A percentile compares a stretch with the other conserved stretches of the same genome.
phyloP scores from a whole-genome alignment of 2,888 invertebrate species.

The Orthosia incerta region DNA sequence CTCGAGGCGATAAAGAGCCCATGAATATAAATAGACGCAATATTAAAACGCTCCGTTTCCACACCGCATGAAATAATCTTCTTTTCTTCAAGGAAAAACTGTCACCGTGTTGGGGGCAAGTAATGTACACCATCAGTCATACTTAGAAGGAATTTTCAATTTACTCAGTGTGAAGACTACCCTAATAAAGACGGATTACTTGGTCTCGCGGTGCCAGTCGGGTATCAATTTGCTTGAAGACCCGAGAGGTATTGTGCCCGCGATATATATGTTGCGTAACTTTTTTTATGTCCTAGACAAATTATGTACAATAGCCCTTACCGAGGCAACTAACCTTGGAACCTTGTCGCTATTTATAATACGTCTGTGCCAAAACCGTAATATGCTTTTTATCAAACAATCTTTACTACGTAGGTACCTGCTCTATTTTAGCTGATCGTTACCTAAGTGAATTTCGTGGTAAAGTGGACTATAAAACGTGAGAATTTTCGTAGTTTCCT shows the following conservation, averaged over 20 bases:
- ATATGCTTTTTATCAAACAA: slow-evolving; percentile 66
- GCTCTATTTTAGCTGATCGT: slow-evolving; percentile 62
- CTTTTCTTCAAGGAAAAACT: slow-evolving; percentile 86
- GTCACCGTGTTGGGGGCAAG: slow-evolving; percentile 85
- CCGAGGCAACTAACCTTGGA: slow-evolving; percentile 55
- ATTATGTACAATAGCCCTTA: slow-evolving; percentile 62
- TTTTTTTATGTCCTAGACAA: slow-evolving; percentile 60
- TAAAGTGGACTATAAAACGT: slow-evolving; percentile 54
- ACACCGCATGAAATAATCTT: slow-evolving; percentile 85
- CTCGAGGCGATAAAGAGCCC: slow-evolving; percentile 79
- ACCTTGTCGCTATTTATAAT: slow-evolving; percentile 62
- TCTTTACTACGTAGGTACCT: slow-evolving; percentile 63
- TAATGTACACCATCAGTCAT: slow-evolving; percentile 90
- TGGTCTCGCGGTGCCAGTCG: slow-evolving; percentile 74
- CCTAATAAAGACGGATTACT: slow-evolving; percentile 88
- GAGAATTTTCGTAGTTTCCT: slow-evolving; percentile 42
- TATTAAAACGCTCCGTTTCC: slow-evolving; percentile 87
- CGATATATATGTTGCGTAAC: slow-evolving; percentile 52
- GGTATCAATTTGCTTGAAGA: slow-evolving; percentile 77
- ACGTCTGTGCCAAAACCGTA: slow-evolving; percentile 60
- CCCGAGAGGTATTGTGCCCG: slow-evolving; percentile 63
- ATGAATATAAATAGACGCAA: slow-evolving; percentile 89
- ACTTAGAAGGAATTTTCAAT: slow-evolving; percentile 90
- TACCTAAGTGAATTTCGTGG: slow-evolving; percentile 62
- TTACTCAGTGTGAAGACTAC: slow-evolving; percentile 83